Evolutionary conservation across 2,888 invertebrate species (phyloP).

Genomic region (Apoderus coryli): DNA sequence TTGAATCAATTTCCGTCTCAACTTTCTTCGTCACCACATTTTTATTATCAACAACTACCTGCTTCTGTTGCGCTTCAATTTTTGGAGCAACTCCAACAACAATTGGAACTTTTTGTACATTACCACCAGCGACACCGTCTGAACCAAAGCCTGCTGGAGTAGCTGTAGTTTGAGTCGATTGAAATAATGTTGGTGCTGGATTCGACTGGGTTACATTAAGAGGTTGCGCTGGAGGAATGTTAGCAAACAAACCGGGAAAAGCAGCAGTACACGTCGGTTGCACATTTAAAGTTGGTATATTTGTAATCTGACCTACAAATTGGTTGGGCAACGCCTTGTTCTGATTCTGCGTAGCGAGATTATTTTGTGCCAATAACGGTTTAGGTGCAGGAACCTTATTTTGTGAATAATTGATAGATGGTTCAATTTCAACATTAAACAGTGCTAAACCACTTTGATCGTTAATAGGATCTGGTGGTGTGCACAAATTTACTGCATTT

Average conservation of each 20-base stretch:
- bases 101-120: constrained; percentile 1
- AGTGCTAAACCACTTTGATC: constrained; percentile 19
- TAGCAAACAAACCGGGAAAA: constrained; percentile 1
- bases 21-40: too few relatives aligned
- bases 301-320: too few relatives aligned
- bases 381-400: too few relatives aligned
- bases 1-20: constrained; percentile 10
- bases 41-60: too few relatives aligned
- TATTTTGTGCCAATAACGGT: too few relatives aligned
- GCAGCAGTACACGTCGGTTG: too few relatives aligned
- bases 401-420: too few relatives aligned
- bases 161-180: constrained; percentile 6
- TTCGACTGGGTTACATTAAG: background rate
- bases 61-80: background rate
- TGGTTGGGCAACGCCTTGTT: too few relatives aligned
- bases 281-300: too few relatives aligned
- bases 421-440: constrained; percentile 17
- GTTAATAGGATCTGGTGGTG: constrained; percentile 29
- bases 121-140: background rate
- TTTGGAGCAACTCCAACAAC: too few relatives aligned
- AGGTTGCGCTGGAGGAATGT: constrained; percentile 6
- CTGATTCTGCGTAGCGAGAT: too few relatives aligned
- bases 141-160: too few relatives aligned
- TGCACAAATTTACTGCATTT: constrained; percentile 44
- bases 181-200: constrained; percentile 8